These are phyloP conservation scores for Melanocharis versteri DNA, from an alignment of 2,113 vertebrate species.

Conservation along the genomic window DNA sequence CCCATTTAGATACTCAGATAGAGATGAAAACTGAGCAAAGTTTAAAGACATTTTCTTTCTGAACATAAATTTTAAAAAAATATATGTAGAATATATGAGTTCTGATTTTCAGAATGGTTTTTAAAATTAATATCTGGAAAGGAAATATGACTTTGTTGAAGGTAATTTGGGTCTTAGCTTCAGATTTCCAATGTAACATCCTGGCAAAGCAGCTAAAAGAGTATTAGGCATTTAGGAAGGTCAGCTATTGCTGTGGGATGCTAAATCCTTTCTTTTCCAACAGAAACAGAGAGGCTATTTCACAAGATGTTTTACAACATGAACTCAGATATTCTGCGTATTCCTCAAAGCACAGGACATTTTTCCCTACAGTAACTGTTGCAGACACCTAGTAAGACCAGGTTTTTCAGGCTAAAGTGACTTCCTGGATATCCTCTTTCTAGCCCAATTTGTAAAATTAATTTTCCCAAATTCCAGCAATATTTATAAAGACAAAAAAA, in stretches of 20 bases:
- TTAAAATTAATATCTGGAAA: background rate
- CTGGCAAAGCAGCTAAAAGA: background rate
- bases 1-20: background rate
- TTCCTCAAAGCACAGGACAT: background rate
- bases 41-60: background rate
- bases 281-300: background rate
- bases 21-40: background rate
- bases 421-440: background rate
- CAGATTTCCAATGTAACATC: background rate
- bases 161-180: background rate
- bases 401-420: background rate
- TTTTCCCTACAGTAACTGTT: background rate
- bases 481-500: background rate
- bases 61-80: background rate
- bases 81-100: background rate
- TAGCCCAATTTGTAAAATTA: background rate
- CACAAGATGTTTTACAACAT: background rate
- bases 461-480: background rate
- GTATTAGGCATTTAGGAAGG: background rate
- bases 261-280: background rate
- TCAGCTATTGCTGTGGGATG: background rate
- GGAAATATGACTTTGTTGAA: background rate
- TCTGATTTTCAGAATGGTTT: background rate
- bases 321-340: background rate
- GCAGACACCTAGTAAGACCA: background rate